These are phyloP conservation scores for Cochlearius cochlearius DNA, from an alignment of 2,113 vertebrate genomes.

Conservation along the genomic window DNA sequence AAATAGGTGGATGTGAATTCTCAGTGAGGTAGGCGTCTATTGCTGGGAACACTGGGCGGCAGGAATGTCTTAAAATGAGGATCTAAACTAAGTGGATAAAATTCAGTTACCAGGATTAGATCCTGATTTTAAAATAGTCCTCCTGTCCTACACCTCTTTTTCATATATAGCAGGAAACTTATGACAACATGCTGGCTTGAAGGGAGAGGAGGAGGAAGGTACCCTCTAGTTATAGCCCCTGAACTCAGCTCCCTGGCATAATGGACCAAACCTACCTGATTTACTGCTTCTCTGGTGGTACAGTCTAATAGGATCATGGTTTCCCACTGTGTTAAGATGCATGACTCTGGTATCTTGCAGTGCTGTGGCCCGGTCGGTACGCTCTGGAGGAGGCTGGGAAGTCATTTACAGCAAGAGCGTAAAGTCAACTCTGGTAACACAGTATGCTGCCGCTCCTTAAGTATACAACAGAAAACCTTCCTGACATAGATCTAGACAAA, in stretches of 20 bases:
- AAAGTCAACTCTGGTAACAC: background rate
- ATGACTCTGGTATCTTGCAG: background rate
- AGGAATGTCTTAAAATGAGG: background rate
- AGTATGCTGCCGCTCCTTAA: background rate
- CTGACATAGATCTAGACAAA: background rate
- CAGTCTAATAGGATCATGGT: background rate
- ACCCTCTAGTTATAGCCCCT: background rate
- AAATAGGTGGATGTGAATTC: background rate
- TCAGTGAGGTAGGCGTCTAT: background rate
- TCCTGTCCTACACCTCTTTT: background rate
- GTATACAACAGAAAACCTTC: background rate
- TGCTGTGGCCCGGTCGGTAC: background rate
- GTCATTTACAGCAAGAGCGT: background rate
- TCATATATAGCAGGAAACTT: background rate
- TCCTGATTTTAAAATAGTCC: background rate
- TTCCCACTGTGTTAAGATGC: background rate
- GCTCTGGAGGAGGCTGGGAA: background rate
- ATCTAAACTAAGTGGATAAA: background rate
- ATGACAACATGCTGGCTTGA: background rate
- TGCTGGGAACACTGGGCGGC: background rate
- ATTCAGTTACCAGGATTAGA: background rate
- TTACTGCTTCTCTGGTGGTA: background rate
- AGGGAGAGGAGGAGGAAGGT: background rate
- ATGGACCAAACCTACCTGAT: background rate
- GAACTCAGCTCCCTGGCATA: background rate